A percentile compares a stretch with the other conserved stretches of the same genome.
phyloP scores from a whole-genome alignment of 2,888 invertebrate genomes.

The Tyria jacobaeae region DNA sequence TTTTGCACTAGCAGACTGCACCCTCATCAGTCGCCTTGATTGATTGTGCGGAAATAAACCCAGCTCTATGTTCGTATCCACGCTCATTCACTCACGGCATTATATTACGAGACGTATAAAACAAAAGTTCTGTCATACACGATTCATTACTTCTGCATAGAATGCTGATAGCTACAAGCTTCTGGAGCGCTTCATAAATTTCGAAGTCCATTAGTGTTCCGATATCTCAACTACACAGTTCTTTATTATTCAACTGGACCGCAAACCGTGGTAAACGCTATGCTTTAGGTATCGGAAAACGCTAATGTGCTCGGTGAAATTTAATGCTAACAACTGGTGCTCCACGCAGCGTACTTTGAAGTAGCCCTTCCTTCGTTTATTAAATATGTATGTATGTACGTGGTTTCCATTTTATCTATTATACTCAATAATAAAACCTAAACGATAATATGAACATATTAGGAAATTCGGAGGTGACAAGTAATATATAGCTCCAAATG shows the following conservation, averaged over 20 bases:
- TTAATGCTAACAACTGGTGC: slow-evolving; percentile 63
- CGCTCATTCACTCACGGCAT: slow-evolving; percentile 50
- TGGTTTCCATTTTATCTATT: too few relatives aligned
- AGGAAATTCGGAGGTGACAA: too few relatives aligned
- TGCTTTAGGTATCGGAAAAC: slow-evolving; percentile 83
- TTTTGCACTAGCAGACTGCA: slow-evolving; percentile 66
- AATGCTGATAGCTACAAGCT: slow-evolving; percentile 53
- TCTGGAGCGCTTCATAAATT: slow-evolving; percentile 74
- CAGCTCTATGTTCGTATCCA: slow-evolving; percentile 58
- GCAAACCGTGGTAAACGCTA: slow-evolving; percentile 70
- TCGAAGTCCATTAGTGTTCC: slow-evolving; percentile 78
- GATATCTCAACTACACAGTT: slow-evolving; percentile 80
- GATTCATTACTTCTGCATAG: slow-evolving; percentile 41
- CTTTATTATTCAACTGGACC: slow-evolving; percentile 82
- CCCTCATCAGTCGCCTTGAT: slow-evolving; percentile 77
- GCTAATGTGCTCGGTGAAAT: slow-evolving; percentile 80
- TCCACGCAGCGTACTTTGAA: slow-evolving; percentile 46
- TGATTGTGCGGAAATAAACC: slow-evolving; percentile 81
- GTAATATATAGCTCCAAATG: too few relatives aligned
- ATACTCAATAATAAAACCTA: too few relatives aligned
- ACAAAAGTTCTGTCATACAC: slow-evolving; percentile 31
- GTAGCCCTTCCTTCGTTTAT: too few relatives aligned
- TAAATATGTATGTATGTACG: too few relatives aligned
- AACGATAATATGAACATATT: too few relatives aligned
- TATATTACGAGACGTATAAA: slow-evolving; percentile 36